Evolutionary conservation across 2,797 vertebrate genomes (phyloP), one percentile per base, ranked within the genome.

Genomic region (Chaunax sp.): DNA sequence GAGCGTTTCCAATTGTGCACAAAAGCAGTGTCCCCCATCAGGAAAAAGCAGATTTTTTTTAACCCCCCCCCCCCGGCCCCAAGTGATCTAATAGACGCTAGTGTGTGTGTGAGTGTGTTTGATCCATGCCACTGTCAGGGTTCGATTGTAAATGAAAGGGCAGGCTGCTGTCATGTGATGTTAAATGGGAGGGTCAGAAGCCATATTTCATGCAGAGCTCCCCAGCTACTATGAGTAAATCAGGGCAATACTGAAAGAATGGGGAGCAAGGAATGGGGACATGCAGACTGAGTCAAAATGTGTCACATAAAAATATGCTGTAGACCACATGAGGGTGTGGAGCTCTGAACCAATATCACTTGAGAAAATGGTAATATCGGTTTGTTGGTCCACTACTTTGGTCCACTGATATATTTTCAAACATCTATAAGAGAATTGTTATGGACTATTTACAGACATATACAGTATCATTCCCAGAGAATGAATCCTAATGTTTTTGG

Each of bases 121-220:
- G 4, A 19, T 22, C 12, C 6, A 11, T 54, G n/a, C n/a, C n/a
- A n/a, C n/a, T n/a, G n/a, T n/a, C n/a, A n/a, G n/a, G n/a, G n/a
- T n/a, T n/a, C n/a, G n/a, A n/a, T n/a, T 18, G 33, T 35, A 35
- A 35, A 35, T 35, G 33, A 35, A 35, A 35, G 5, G 2, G 61
- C 38, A 38, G 22, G 47, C 45, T 50, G 58, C 44, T 7, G 37
- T 80, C 65, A 60, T 23, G 59, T 38, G 63, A 60, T 80, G 74
- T 57, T 74, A 26, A 19, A 74, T 72, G 38, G 67, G 47, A 64
- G 38, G 20, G 55, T 19, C 25, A 37, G 45, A n/a, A 20, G 44
- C 52, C 45, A 72, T 83, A 83, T 83, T 78, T 87, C 77, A 84
- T 6, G 43, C n/a, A 57, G 41, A 7, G 18, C 1, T 77, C 64